Base-by-base conservation (phyloP, 1,140 invertebrate species). In the Drosophila sp. region DNA sequence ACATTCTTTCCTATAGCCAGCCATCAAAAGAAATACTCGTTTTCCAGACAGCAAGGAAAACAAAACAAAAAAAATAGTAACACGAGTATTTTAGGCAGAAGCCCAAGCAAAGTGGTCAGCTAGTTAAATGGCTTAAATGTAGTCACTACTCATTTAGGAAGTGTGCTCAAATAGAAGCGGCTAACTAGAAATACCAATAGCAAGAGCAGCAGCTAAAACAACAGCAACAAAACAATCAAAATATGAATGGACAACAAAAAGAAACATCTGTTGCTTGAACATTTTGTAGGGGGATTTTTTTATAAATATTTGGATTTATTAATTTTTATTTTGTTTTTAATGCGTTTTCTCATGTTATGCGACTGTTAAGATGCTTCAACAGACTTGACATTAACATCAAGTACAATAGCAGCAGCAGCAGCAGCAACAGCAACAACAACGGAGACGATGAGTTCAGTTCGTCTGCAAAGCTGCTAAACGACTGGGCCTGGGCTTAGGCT, bases 141-240 rank as follows among this genome's bases (percentile, higher is more conserved):
- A 48, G 36, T 38, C 43, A 56, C 21, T 58, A 41, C 8, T 32
- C 69, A 66, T 58, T 46, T 81, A 70, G 70, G 75, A 57, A 77
- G 77, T 84, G 80, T 80, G 78, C 72, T 41, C 56, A 65, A 75
- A 72, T 65, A 58, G 77, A 79, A 65, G 34, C 53, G 71, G 75
- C 82, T 86, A 86, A 86, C 65, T 81, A 69, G 59, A 78, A 78
- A 87, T 65, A 41, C 65, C 82, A 86, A 86, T 50, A 84, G 40
- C 41, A 66, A 40, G 36, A 50, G 7, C 53, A 57, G 8, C 38
- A 66, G 13, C 58, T 61, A 11, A 8, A 45, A 56, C 34, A 41
- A 40, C 1, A 21, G 21, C 29, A 38, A 13, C 36, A 57, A 58
- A 43, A 59, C n/a, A n/a, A n/a, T n/a, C n/a, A n/a, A n/a, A n/a